A percentile compares a stretch with the other conserved stretches of the same genome.
Evolutionary conservation across 2,888 invertebrate genomes (phyloP).

Genomic region (Agrochola macilenta): DNA sequence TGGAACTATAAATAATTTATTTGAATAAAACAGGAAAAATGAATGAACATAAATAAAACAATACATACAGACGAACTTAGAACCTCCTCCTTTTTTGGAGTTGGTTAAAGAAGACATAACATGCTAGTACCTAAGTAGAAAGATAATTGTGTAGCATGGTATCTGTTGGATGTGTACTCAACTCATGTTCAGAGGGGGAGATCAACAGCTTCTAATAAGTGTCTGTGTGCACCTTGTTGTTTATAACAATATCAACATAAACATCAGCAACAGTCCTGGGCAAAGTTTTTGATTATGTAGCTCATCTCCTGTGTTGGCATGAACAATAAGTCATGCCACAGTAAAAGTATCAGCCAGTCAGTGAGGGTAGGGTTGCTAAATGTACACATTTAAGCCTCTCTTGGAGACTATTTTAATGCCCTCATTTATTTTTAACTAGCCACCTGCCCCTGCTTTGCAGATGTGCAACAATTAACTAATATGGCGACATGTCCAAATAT

Average conservation of each 20-base stretch:
- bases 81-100: too few relatives aligned
- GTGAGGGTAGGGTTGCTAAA: not conserved
- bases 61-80: too few relatives aligned
- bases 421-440: not conserved
- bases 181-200: not conserved
- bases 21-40: constrained; percentile 4
- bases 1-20: not conserved
- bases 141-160: constrained; percentile 2
- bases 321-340: constrained; percentile 2
- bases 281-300: not conserved
- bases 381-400: not conserved
- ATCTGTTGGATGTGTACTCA: not conserved
- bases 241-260: not conserved
- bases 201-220: not conserved
- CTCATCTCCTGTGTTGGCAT: not conserved
- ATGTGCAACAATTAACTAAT: not conserved
- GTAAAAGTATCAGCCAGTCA: constrained; percentile 1
- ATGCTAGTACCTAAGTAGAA: not conserved
- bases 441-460: not conserved
- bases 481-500: not conserved
- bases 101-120: constrained; percentile 2
- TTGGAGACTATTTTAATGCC: not conserved
- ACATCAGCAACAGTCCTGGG: not conserved
- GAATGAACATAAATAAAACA: too few relatives aligned
- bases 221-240: not conserved